A percentile compares a stretch with the other conserved stretches of the same genome.
Evolutionary conservation across 2,797 vertebrate species (phyloP).

Genomic region (Sternarchorhynchus goeldii): DNA sequence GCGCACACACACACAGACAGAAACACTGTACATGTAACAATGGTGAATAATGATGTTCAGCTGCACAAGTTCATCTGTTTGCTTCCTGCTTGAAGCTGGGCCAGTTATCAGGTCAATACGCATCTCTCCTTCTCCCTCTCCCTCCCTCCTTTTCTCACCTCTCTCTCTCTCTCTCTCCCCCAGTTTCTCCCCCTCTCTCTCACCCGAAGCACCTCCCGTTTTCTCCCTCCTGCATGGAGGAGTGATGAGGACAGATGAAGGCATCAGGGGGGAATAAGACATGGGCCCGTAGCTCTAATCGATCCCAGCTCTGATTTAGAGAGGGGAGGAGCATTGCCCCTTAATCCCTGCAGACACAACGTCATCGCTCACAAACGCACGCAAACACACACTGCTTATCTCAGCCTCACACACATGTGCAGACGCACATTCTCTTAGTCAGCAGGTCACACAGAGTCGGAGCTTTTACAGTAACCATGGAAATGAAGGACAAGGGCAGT

Average conservation of each 20-base stretch:
- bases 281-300: conserved; percentile 23
- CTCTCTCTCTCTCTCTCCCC: not conserved
- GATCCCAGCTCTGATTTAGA: conserved; percentile 32
- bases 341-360: conserved; percentile 41
- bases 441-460: too few species aligned
- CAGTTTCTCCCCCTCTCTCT: too few species aligned
- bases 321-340: not conserved
- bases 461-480: too few species aligned
- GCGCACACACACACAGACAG: not conserved
- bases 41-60: not conserved
- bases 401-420: not conserved
- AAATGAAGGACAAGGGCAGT: too few species aligned
- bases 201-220: not conserved
- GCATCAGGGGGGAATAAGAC: conserved; percentile 30
- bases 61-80: not conserved
- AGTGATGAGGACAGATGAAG: not conserved
- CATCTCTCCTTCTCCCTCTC: not conserved
- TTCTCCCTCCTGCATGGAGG: not conserved
- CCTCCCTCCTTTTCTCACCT: not conserved
- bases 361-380: conserved; percentile 14
- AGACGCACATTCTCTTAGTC: conserved; percentile 1
- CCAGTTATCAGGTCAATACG: not conserved
- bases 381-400: not conserved
- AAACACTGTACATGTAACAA: not conserved
- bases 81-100: conserved; percentile 13